A percentile compares a stretch with the other conserved stretches of the same genome.
Conservation (phyloP, 2,797 vertebrate genomes). For the Streptopelia turtur region DNA sequence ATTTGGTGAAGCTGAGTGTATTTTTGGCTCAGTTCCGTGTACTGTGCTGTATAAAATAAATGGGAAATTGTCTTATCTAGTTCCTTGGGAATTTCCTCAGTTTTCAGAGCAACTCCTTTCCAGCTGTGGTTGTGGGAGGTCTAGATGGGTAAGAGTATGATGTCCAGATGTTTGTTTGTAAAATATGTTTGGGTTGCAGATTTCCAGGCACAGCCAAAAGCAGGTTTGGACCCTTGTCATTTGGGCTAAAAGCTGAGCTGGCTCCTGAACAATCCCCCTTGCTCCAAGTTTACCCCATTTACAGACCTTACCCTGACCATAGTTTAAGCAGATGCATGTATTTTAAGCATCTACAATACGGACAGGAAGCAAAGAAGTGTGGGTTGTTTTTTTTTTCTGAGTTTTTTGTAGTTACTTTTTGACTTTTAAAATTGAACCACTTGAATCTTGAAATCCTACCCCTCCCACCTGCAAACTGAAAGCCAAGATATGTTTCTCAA, state of each 20-base stretch:
- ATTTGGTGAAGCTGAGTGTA: background rate
- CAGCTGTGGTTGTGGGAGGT: background rate
- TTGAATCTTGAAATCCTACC: background rate
- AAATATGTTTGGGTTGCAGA: background rate
- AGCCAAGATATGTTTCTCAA: background rate
- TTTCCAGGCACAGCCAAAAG: background rate
- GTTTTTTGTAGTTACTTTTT: background rate
- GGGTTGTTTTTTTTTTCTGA: background rate
- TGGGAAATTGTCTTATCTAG: accelerated
- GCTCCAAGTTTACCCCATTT: background rate
- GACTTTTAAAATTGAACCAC: background rate
- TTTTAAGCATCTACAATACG: background rate
- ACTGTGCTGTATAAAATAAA: background rate
- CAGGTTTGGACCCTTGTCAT: background rate
- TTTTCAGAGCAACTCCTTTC: background rate
- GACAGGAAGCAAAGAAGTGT: background rate
- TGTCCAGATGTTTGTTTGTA: background rate
- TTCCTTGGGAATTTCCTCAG: background rate
- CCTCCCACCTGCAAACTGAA: background rate
- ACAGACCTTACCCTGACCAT: background rate
- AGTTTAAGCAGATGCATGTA: background rate
- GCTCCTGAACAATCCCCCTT: background rate
- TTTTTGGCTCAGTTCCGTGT: background rate
- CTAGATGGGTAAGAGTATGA: background rate
- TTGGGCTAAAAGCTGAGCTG: background rate